Base-by-base conservation (phyloP, 2,888 invertebrate species). In the Microplitis manilae region DNA sequence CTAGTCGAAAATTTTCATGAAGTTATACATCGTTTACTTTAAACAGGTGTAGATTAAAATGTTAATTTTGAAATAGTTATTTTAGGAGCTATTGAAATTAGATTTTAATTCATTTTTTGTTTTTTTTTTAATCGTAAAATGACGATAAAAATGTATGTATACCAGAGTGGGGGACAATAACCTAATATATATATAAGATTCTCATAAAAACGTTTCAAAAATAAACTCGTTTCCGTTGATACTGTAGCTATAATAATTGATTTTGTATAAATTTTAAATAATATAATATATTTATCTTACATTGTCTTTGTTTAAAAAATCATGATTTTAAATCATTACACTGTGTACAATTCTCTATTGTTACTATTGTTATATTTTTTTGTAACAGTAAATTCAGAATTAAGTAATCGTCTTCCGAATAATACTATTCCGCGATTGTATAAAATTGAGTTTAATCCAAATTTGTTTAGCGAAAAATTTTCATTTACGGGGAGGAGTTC, bases 371-470 rank as follows among this genome's bases (percentile, higher is more conserved):
- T 50, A 50, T 50, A 9, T 7, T 7, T 50, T 9, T 9, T 9
- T 50, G 50, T 9, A 9, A 50, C 9, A 7, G 50, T 9, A 50
- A 50, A 50, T 9, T 50, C 50, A 9, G 7, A 50, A 50, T 50
- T 9, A 50, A 50, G 4, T 50, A 9, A 92, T 85, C 90, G 92
- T 0, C 89, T 94, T 7, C 93, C 93, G 0, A 90, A 90, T 4
- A 90, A 90, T 61, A 90, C 92, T 0, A 85, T 83, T 40, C 93
- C 93, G 0, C 89, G 89, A 0, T 90, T 90, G 79, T 94, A 93
- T 84, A 91, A 91, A 75, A 90, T 93, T 17, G 86, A 86, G 30
- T 88, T 93, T 0, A 90, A 88, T 81, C 88, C 93, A 0, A 86
- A 92, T 70, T 91, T 93, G 0, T 85, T 86, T 60, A 89, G 90